Base-by-base conservation (phyloP, 2,888 invertebrate species). In the Sminthurinus aureus region DNA sequence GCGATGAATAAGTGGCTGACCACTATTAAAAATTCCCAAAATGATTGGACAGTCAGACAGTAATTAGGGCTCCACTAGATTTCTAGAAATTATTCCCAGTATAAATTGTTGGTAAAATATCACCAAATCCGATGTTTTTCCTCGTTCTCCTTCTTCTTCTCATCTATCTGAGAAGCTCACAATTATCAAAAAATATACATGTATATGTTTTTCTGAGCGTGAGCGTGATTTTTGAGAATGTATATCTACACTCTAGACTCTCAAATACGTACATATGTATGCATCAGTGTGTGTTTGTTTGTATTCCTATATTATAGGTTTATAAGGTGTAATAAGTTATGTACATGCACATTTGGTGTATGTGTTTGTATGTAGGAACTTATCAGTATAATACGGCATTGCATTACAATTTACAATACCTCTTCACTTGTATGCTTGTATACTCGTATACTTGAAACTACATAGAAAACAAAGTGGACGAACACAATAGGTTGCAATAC, bases 21-120 rank as follows among this genome's bases (percentile, higher is more conserved):
- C 81, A 81, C 81, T 74, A 81, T 81, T 81, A 81, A 81, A 81
- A 81, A 74, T 81, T 74, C 81, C 81, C 81, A 74, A 81, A 81
- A 81, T 81, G 81, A 81, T 81, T 81, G 81, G 74, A 81, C 81
- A 81, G 81, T 74, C 81, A 81, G 81, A 81, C 81, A 81, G 74
- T 81, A 81, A 81, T 81, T 81, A 81, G 74, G 75, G 66, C 74
- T 74, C 81, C 24, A 74, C 75, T 74, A 81, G 81, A 81, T 81
- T 81, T 81, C 80, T 73, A 81, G 81, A 81, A 81, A 81, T 81
- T 81, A 81, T 81, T 73, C 81, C 81, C 81, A 74, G 71, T 74
- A 81, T 81, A 81, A 81, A 81, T 81, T 81, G 64, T 73, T 74
- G 81, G 81, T 81, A 81, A 81, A 81, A 81, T 81, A 81, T 81